Base-by-base conservation (phyloP, 2,113 vertebrate genomes). In the Oncorhynchus masou region DNA sequence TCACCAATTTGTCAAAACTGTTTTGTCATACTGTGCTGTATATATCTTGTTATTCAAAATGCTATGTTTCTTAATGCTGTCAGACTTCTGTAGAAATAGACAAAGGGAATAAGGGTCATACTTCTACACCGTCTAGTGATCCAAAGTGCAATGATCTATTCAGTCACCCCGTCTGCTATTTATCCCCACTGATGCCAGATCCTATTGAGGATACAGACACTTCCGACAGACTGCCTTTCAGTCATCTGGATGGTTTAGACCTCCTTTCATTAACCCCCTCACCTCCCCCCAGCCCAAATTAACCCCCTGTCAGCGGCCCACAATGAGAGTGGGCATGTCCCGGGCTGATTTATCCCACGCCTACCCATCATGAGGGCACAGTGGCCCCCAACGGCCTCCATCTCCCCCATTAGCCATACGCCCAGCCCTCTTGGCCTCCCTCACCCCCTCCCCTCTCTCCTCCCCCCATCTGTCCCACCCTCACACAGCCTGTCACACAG, bases 341-440 rank as follows among this genome's bases (percentile, higher is more conserved):
- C 73, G 76, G 89, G 88, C 85, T 92, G 90, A 92, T 93, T 94
- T 91, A 92, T 87, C 90, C 85, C 90, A 90, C 87, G 83, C 85
- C 79, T 67, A 84, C 88, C 78, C 81, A 88, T 92, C 88, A 90
- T 88, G 82, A 90, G 93, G 90, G 87, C 89, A 89, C 87, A 90
- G 77, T 88, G 69, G 78, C 77, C 87, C 81, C 78, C 57, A 0
- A 69, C 85, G 65, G 72, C 80, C 85, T 74, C 83, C 22, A 60
- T 54, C 83, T 45, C 57, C 77, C 81, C 73, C 62, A 80, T 78
- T 78, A 81, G 79, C 76, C 31, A 78, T 70, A 81, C 82, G 54
- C 86, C 87, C 80, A 9, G 70, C 82, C 83, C 79, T 74, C 3
- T 71, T 86, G 81, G 87, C 80, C 68, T 77, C 59, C 78, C 13